Evolutionary conservation across 1,140 invertebrate species (phyloP), one percentile per base, ranked within the genome.

Genomic region (Trichonephila inaurata): DNA sequence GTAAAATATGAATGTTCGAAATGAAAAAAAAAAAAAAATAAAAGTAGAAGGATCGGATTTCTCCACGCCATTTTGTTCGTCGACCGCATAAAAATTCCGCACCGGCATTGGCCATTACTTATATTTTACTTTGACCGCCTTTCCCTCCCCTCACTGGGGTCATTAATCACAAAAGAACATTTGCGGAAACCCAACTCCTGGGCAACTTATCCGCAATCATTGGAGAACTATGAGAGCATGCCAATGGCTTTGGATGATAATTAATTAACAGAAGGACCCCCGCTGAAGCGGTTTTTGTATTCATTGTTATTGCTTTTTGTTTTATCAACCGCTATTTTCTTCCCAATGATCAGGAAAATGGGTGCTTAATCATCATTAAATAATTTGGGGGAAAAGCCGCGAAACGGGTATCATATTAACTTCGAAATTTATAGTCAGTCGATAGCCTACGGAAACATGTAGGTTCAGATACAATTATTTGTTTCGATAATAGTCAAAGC

Each of bases 301-400:
- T 28, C 66, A 24, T 69, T 69, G n/a, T 14, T 28, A 51, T 51
- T 51, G 51, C 51, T 51, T 51, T 62, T 77, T 40, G 24, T 28
- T 24, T 16, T 24, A 77, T 40, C 28, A 77, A 77, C 24, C 33
- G 16, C 14, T 18, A 33, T 77, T 77, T 40, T 77, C 28, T 77
- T 18, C 18, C 72, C 16, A 14, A 2, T 77, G 18, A 77, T 19
- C 72, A 77, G 18, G 72, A 40, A 77, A 6, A 33, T 33, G 28
- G 72, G 18, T 77, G 18, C 7, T 77, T 77, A 18, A 40, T 77
- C 72, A 77, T 77, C 72, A 77, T 77, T 77, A 77, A 40, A 77
- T 77, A 77, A 18, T 19, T 40, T 77, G 21, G n/a, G 66, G n/a
- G 14, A 14, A 69, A n/a, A n/a, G 10, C 7, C 7, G 51, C 51